Conservation (phyloP, 2,888 invertebrate species). For the Epirrita christyi region DNA sequence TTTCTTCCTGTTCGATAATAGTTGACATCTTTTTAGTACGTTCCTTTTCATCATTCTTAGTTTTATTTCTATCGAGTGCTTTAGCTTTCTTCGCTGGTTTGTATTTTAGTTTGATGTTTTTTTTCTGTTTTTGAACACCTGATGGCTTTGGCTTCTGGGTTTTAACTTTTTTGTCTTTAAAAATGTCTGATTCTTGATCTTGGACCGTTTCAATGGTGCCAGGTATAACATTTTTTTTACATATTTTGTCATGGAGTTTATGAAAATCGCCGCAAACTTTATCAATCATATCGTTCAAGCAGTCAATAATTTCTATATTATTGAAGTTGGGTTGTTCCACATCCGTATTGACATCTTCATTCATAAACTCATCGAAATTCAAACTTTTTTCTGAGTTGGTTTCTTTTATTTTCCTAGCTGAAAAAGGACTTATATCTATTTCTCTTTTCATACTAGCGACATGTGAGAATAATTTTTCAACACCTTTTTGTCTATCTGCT, state of each 20-base stretch:
- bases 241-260: slow-evolving; percentile 52
- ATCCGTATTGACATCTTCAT: slow-evolving; percentile 37
- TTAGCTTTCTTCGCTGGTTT: slow-evolving; percentile 39
- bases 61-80: slow-evolving; percentile 31
- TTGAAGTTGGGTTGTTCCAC: slow-evolving; percentile 40
- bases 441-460: slow-evolving; percentile 47
- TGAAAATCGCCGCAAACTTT: slow-evolving; percentile 62
- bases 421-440: slow-evolving; percentile 57
- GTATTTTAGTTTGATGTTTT: slow-evolving; percentile 46
- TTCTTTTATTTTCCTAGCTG: slow-evolving; percentile 65
- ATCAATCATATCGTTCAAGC: slow-evolving; percentile 63
- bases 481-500: slow-evolving; percentile 29
- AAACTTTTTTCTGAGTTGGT: slow-evolving; percentile 60
- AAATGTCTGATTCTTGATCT: background rate
- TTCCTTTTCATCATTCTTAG: slow-evolving; percentile 40
- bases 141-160: slow-evolving; percentile 27
- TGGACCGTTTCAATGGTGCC: background rate
- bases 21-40: slow-evolving; percentile 49
- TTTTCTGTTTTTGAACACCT: too few relatives aligned
- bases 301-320: slow-evolving; percentile 59
- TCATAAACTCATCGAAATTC: slow-evolving; percentile 47
- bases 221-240: slow-evolving; percentile 32
- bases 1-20: slow-evolving; percentile 46
- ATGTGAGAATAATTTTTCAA: slow-evolving; percentile 64
- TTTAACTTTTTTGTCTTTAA: slow-evolving; percentile 25